Base-by-base conservation (phyloP, 2,888 invertebrate species). In the Phortica okadai region DNA sequence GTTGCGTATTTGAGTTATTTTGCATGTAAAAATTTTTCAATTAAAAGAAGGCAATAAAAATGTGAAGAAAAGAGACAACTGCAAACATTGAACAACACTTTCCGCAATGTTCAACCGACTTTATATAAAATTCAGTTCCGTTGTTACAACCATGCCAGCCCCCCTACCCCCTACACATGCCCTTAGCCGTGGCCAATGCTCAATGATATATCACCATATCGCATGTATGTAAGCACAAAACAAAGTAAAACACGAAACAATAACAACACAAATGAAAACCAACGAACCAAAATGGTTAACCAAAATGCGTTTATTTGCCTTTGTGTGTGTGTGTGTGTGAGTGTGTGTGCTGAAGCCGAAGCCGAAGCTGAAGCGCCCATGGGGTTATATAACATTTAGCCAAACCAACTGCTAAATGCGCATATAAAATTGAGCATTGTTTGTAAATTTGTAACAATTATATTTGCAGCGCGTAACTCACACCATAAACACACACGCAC, bases 381-480 rank as follows among this genome's bases (percentile, higher is more conserved):
- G 50, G 50, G 50, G 14, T 50, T 50, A 50, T 50, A 50, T 50
- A 50, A 50, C 14, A 14, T 6, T 11, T 14, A 50, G 50, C 8
- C 50, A 66, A 66, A 41, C 6, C 11, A 66, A 66, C 66, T 42
- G 14, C 66, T 66, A 42, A 66, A 66, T 66, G 66, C n/a, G 66
- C 41, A 66, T 66, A 66, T 11, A 11, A 66, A 66, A 66, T 66
- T 14, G 66, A 66, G 66, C 66, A 66, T 66, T 66, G 66, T 66
- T 66, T 66, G 66, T 66, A 66, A 66, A 66, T 66, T 66, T 66
- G 33, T 66, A 21, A 66, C 33, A 66, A 41, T 25, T 62, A 54
- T 41, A 42, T 66, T 66, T 50, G 10, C 50, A 11, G 8, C 50
- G 14, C 14, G 50, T 50, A n/a, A 7, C 7, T 16, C 7, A n/a